phyloP scores from a whole-genome alignment of 2,888 invertebrate genomes.

The Caenorhabditis panamensis region DNA sequence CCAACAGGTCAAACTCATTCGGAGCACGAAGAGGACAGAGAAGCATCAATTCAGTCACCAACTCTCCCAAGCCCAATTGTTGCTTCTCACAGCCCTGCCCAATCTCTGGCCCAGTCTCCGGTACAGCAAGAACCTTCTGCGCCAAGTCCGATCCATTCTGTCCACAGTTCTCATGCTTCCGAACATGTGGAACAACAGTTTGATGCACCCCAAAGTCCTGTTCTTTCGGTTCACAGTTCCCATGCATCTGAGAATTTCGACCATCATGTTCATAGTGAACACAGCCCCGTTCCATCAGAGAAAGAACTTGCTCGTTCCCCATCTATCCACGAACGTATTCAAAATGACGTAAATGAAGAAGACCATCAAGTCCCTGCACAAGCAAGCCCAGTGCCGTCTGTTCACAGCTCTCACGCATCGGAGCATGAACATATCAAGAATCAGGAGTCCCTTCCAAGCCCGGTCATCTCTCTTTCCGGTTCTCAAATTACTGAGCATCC shows the following conservation, averaged over 20 bases:
- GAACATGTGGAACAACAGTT: not conserved
- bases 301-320: not conserved
- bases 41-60: not conserved
- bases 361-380: not conserved
- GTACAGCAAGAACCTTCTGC: not conserved
- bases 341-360: not conserved
- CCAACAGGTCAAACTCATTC: not conserved
- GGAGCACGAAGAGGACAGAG: not conserved
- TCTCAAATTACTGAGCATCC: constrained; percentile 2
- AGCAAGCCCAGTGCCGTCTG: constrained; percentile 5
- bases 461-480: not conserved
- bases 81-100: constrained; percentile 1
- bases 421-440: too few species aligned
- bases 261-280: not conserved
- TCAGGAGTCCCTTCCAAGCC: not conserved
- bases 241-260: not conserved
- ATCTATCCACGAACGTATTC: not conserved
- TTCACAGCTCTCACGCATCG: not conserved
- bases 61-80: constrained; percentile 4
- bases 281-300: not conserved
- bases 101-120: not conserved
- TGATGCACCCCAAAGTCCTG: not conserved
- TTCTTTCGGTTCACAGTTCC: not conserved
- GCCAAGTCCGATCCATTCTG: not conserved
- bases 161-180: not conserved